Base-by-base conservation (phyloP, 2,113 vertebrate genomes). In the Montifringilla adamsi region DNA sequence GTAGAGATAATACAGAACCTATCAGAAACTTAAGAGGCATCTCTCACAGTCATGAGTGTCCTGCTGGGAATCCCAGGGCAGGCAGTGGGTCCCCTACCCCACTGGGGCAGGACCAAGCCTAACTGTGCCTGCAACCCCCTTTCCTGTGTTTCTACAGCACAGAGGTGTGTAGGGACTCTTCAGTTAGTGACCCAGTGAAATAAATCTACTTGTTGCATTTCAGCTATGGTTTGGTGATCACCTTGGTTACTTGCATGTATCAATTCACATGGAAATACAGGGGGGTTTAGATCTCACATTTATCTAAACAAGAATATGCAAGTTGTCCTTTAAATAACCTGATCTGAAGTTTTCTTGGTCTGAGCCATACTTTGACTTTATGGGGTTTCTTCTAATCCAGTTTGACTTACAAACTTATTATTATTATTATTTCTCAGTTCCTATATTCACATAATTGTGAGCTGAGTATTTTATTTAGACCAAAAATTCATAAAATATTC, bases 31-130 rank as follows among this genome's bases (percentile, higher is more conserved):
- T 43, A 18, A 12, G 37, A 77, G 31, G 21, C 31, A 22, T 14
- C 22, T 77, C 17, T 52, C 46, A 37, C 22, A 22, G 31, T 22
- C 37, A 44, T 22, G 11, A 33, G 37, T 1, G 5, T 33, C 46
- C 63, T 60, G 26, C 46, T 68, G 33, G 37, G 37, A 52, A 15
- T 12, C 33, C 62, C 0, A 0, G 53, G 44, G 7, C 72, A 43
- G 31, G 52, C 62, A 43, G 21, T 1, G 16, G 4, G 4, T 21
- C 8, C 26, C 35, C 31, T 11, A 30, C 11, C 7, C 17, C 31
- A 4, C 31, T 27, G 53, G 73, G 31, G 6, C 33, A 1, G 0
- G 27, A 27, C 5, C 33, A 8, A 59, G 17, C 13, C 62, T 15
- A 21, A 15, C 11, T 8, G 3, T 43, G 26, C 62, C 62, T 77